Percentiles rank a stretch among this genome's conserved stretches.
phyloP scores from a whole-genome alignment of 1,140 invertebrate genomes.

The Brevipalpus yothersi region DNA sequence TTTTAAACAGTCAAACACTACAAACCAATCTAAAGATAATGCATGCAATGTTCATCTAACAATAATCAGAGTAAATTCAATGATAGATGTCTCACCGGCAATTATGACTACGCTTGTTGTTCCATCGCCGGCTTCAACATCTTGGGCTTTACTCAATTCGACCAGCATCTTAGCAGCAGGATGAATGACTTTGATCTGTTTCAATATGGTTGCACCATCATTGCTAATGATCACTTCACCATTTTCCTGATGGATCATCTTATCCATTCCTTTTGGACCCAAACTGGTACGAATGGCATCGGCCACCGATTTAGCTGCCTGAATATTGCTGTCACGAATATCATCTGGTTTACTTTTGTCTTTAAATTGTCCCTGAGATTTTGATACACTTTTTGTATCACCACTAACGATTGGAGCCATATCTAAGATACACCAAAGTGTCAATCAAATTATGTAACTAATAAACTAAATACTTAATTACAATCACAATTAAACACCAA shows the following conservation, averaged over 20 bases:
- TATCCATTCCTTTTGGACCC: slow-evolving; percentile 97
- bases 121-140: slow-evolving; percentile 96
- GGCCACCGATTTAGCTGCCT: slow-evolving; percentile 92
- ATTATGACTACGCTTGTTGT: slow-evolving; percentile 93
- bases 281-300: slow-evolving; percentile 96
- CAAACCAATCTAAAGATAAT: not conserved
- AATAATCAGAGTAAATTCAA: too few species aligned
- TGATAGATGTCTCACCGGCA: slow-evolving; percentile 32
- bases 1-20: not conserved
- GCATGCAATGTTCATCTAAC: too few species aligned
- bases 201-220: slow-evolving; percentile 97
- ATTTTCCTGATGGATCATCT: slow-evolving; percentile 96
- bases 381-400: too few species aligned
- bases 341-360: slow-evolving; percentile 75
- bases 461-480: too few species aligned
- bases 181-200: slow-evolving; percentile 96
- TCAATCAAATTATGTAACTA: too few species aligned
- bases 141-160: slow-evolving; percentile 91
- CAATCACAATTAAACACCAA: too few species aligned
- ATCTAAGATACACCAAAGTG: too few species aligned
- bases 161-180: slow-evolving; percentile 99
- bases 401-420: too few species aligned
- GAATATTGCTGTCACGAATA: slow-evolving; percentile 83
- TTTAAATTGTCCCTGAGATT: slow-evolving; percentile 14
- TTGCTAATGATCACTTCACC: slow-evolving; percentile 99